phyloP scores from a whole-genome alignment of 2,888 invertebrate species.

The Philaethria dido region DNA sequence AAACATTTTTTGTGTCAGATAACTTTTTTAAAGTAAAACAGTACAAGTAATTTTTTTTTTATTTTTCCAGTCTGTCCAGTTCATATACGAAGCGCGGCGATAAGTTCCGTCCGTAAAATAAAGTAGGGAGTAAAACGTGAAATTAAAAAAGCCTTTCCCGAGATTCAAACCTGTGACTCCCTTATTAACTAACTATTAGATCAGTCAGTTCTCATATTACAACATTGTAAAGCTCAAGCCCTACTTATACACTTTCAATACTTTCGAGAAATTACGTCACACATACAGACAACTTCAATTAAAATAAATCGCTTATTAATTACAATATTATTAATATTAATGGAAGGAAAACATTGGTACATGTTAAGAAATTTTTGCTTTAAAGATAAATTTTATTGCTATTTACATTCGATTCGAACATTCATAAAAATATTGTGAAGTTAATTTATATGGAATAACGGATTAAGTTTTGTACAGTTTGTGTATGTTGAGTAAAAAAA shows the following conservation, averaged over 20 bases:
- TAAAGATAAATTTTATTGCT: slow-evolving; percentile 8
- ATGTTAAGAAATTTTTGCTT: slow-evolving; percentile 10
- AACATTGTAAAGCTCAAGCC: slow-evolving; percentile 10
- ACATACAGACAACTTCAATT: slow-evolving; percentile 6
- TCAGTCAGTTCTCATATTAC: not conserved
- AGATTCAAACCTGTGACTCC: not conserved
- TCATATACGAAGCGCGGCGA: too few relatives aligned
- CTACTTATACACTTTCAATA: slow-evolving; percentile 16
- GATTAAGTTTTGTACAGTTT: not conserved
- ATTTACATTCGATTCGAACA: slow-evolving; percentile 12
- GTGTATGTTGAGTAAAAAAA: not conserved
- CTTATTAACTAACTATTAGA: not conserved
- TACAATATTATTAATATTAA: slow-evolving; percentile 21
- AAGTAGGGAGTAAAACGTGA: too few relatives aligned
- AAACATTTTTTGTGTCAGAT: too few relatives aligned
- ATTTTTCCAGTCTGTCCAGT: too few relatives aligned
- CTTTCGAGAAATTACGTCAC: slow-evolving; percentile 6
- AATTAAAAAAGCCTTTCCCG: not conserved
- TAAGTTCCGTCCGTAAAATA: too few relatives aligned
- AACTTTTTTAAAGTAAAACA: too few relatives aligned
- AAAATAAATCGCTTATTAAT: slow-evolving; percentile 17
- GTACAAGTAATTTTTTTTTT: too few relatives aligned
- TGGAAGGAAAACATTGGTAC: slow-evolving; percentile 5
- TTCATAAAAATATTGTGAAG: slow-evolving; percentile 12
- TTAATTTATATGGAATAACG: not conserved